Percentiles rank a stretch among this genome's conserved stretches.
These are phyloP conservation scores for Blennius ocellaris DNA, from an alignment of 2,113 vertebrate genomes.

Conservation along the genomic window DNA sequence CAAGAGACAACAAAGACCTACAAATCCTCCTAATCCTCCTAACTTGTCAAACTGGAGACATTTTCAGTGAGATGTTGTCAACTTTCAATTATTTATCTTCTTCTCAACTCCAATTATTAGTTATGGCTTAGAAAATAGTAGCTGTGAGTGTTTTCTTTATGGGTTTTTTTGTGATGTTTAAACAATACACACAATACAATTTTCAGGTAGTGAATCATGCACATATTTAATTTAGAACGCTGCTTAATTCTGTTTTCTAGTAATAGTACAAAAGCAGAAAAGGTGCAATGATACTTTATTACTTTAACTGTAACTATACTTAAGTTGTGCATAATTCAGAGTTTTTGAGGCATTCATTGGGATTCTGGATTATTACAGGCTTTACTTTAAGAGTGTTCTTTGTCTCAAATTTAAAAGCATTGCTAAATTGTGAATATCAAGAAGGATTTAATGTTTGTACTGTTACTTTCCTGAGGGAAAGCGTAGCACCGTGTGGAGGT, in stretches of 20 bases:
- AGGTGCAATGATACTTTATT: too few relatives aligned
- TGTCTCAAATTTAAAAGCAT: background rate
- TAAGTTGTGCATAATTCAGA: background rate
- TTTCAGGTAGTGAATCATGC: too few relatives aligned
- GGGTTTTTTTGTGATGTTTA: too few relatives aligned
- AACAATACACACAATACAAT: too few relatives aligned
- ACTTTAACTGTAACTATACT: too few relatives aligned
- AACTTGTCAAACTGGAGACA: conserved; percentile 14
- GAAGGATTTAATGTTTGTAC: background rate
- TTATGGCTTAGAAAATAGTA: background rate
- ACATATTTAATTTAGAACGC: too few relatives aligned
- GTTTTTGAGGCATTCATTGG: background rate
- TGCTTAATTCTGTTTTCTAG: too few relatives aligned
- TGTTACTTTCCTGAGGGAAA: background rate
- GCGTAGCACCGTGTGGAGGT: background rate
- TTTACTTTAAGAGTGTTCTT: background rate
- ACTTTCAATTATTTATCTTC: background rate
- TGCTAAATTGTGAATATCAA: background rate
- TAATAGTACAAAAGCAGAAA: too few relatives aligned
- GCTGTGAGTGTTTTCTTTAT: background rate
- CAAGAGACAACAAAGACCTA: conserved; percentile 9
- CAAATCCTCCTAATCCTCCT: conserved; percentile 10
- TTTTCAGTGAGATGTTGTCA: conserved; percentile 22
- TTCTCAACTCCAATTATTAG: conserved; percentile 9
- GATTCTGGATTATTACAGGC: background rate